Evolutionary conservation across 1,140 invertebrate genomes (phyloP), one percentile per base, ranked within the genome.

Genomic region (Hirudo medicinalis): DNA sequence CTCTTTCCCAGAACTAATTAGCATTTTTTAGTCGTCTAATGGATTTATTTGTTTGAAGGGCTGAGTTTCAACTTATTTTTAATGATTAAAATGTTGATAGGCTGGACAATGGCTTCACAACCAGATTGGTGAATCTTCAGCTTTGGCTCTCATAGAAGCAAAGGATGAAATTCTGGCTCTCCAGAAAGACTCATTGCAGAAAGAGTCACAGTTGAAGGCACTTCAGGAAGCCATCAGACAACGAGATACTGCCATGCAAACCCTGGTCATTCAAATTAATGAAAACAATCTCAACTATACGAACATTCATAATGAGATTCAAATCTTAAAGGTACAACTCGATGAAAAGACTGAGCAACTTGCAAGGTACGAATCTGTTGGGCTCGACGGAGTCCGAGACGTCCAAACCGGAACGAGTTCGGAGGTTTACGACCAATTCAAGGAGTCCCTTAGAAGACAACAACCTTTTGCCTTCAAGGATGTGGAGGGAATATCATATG

Each of bases 121-220:
- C 20, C 40, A 72, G 55, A 63, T 55, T 22, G 73, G 68, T 0
- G 71, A 71, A 53, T 63, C 69, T 29, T 71, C 75, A 19, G 54
- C 63, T 32, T 25, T 69, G 22, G 73, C 72, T n/a, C 71, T 75
- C 20, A 29, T 74, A 19, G 75, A 74, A 54, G 75, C 73, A 22
- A 75, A 75, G 57, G 74, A 74, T 66, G 55, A 75, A 53, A 40
- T 74, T 20, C 36, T 75, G 8, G 71, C 70, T 22, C 70, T 75
- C 54, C 63, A 74, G 27, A 27, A 74, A 55, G 32, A 25, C 53
- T 70, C 54, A 36, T 20, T 36, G 11, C 53, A 72, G 36, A 75
- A 75, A 54, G 73, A 74, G 8, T 19, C 27, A 20, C 68, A 73
- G 55, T 36, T 73, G 53, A 36, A 57, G 43, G 20, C 40, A 6